phyloP scores from a whole-genome alignment of 2,888 invertebrate species.

The Biston betularia region DNA sequence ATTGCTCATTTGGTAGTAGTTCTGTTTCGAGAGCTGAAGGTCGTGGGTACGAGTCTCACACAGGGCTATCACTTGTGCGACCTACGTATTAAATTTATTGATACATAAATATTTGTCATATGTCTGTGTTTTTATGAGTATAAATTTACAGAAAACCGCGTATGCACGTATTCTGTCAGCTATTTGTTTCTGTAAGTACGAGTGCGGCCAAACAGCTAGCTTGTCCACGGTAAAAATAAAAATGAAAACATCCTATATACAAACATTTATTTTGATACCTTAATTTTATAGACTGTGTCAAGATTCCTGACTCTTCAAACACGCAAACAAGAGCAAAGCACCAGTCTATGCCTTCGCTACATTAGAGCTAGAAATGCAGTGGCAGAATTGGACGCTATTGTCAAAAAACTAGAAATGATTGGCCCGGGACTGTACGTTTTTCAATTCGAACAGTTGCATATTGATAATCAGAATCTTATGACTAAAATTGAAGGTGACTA shows the following conservation, averaged over 20 bases:
- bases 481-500: slow-evolving; percentile 78
- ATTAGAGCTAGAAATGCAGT: slow-evolving; percentile 77
- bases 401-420: slow-evolving; percentile 71
- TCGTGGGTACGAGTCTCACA: too few relatives aligned
- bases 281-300: slow-evolving; percentile 66
- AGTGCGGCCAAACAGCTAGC: too few relatives aligned
- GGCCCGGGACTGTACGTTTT: slow-evolving; percentile 79
- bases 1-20: too few relatives aligned
- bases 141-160: too few relatives aligned
- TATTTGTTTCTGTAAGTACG: too few relatives aligned
- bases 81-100: too few relatives aligned
- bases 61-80: too few relatives aligned
- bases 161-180: too few relatives aligned
- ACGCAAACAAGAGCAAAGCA: slow-evolving; percentile 70
- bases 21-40: too few relatives aligned
- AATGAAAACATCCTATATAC: background rate
- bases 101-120: too few relatives aligned
- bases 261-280: background rate
- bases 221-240: too few relatives aligned
- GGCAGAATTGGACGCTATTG: slow-evolving; percentile 67
- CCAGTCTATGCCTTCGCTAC: slow-evolving; percentile 71
- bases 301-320: slow-evolving; percentile 72
- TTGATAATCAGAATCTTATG: slow-evolving; percentile 73
- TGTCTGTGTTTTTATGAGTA: too few relatives aligned
- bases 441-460: slow-evolving; percentile 75